Evolutionary conservation across 2,797 vertebrate genomes (phyloP).

Genomic region (Eulemur mongoz): DNA sequence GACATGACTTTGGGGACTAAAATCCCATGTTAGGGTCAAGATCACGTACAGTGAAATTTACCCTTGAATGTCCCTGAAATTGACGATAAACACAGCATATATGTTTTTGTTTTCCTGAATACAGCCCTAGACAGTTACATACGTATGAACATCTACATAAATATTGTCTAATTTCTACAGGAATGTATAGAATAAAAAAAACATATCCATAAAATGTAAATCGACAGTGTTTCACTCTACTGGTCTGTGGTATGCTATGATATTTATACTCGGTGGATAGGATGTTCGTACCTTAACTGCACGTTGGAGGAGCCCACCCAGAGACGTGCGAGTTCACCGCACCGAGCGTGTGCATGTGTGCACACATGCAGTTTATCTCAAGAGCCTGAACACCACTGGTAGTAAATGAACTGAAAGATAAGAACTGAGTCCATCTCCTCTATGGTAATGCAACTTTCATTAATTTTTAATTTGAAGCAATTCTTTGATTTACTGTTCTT

Average conservation of each 20-base stretch:
- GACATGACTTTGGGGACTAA: background rate
- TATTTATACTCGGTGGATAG: background rate
- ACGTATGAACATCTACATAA: background rate
- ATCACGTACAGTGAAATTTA: background rate
- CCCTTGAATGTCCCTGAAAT: background rate
- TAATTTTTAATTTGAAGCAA: background rate
- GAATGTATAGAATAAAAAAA: background rate
- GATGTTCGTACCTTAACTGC: background rate
- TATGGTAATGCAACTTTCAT: background rate
- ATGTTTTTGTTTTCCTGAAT: background rate
- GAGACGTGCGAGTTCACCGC: background rate
- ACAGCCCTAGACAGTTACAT: background rate
- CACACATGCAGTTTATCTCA: background rate
- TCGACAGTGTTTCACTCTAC: background rate
- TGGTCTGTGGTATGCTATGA: background rate
- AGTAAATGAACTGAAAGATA: background rate
- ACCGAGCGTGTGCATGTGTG: accelerated
- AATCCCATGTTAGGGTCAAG: background rate
- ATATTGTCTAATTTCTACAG: background rate
- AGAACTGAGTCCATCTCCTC: background rate
- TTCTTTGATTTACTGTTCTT: background rate
- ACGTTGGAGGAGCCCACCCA: no score
- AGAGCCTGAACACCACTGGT: background rate
- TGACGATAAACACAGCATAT: background rate
- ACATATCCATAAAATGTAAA: background rate